Evolutionary conservation across 2,888 invertebrate species (phyloP).

Genomic region (Lacanobia oleracea): DNA sequence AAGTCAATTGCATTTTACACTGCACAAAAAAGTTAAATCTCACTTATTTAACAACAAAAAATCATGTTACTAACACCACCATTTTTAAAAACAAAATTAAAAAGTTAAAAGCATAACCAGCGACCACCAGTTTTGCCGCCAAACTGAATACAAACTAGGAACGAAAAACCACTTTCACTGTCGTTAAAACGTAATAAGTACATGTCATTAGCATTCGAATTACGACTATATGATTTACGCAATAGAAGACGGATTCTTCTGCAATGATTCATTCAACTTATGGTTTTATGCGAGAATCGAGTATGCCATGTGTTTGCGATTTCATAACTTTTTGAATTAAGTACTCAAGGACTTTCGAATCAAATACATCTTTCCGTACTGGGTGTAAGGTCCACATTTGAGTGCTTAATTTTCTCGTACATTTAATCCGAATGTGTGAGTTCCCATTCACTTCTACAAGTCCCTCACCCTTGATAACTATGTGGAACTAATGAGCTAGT

Average conservation of each 20-base stretch:
- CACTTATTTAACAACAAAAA: conserved; percentile 37
- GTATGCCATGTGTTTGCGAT: conserved; percentile 68
- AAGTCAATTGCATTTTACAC: conserved; percentile 40
- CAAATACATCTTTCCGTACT: conserved; percentile 47
- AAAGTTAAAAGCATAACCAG: conserved; percentile 58
- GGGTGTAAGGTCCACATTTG: conserved; percentile 33
- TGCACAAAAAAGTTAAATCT: conserved; percentile 34
- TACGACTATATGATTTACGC: conserved; percentile 42
- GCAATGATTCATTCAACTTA: conserved; percentile 61
- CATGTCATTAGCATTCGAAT: conserved; percentile 61
- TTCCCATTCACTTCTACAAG: conserved; percentile 75
- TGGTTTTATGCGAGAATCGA: conserved; percentile 38
- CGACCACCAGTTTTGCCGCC: conserved; percentile 78
- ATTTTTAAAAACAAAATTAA: conserved; percentile 38
- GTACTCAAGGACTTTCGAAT: conserved; percentile 57
- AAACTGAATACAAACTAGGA: conserved; percentile 78
- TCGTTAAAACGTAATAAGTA: conserved; percentile 72
- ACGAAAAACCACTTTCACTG: conserved; percentile 71
- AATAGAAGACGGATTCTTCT: conserved; percentile 61
- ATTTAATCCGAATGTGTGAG: conserved; percentile 69
- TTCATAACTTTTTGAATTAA: conserved; percentile 69
- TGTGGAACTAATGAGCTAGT: conserved; percentile 37
- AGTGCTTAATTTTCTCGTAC: conserved; percentile 32
- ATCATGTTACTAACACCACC: conserved; percentile 33
- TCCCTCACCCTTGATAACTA: conserved; percentile 57